These are phyloP conservation scores for Thamnophis elegans DNA, from an alignment of 2,797 vertebrate genomes.

Conservation along the genomic window DNA sequence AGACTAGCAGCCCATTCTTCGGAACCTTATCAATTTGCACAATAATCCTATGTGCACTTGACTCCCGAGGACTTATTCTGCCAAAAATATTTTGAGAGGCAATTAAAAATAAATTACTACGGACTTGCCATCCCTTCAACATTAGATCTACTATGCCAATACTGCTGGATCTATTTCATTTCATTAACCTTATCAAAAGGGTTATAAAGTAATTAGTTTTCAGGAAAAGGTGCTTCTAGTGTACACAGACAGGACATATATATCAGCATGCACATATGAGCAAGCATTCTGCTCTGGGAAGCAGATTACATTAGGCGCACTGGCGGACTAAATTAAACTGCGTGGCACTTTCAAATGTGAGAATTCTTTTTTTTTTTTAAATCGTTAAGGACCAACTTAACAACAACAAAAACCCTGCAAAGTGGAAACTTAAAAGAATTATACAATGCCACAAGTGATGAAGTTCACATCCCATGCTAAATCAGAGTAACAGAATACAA, in stretches of 20 bases:
- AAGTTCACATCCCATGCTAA: neutral
- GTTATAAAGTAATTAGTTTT: neutral
- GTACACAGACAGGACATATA: neutral
- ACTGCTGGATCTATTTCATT: neutral
- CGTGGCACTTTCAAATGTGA: neutral
- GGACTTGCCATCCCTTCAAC: neutral
- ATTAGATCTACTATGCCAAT: neutral
- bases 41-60: neutral
- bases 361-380: neutral
- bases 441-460: neutral
- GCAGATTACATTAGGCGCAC: neutral
- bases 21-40: neutral
- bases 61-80: neutral
- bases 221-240: neutral
- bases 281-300: neutral
- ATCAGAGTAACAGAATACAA: neutral
- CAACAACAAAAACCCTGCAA: neutral
- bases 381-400: neutral
- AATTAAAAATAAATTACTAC: neutral
- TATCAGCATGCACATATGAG: neutral
- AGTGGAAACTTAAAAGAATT: neutral
- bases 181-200: neutral
- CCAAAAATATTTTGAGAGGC: neutral
- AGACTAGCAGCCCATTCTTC: neutral
- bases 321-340: neutral